Conservation (phyloP, 23 tunicate species). For the Ciona savignyi region DNA sequence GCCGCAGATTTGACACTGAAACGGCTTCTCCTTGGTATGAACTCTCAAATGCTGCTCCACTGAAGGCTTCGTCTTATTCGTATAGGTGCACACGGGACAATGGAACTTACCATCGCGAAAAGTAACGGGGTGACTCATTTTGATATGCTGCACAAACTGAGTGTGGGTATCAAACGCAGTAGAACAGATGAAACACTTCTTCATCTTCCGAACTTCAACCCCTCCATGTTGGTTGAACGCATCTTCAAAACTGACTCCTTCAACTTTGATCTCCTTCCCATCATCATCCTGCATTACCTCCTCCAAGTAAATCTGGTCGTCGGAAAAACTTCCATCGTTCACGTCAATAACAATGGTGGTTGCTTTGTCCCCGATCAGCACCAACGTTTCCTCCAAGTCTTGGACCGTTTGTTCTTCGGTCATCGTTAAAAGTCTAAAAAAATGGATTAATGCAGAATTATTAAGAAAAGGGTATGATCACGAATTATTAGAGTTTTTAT, state of each 20-base stretch:
- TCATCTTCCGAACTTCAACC: not conserved
- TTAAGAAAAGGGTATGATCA: too few species aligned
- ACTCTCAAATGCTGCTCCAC: conserved; percentile 23
- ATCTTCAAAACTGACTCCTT: not conserved
- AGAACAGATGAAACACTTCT: conserved; percentile 2
- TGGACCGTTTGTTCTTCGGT: too few species aligned
- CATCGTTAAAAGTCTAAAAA: too few species aligned
- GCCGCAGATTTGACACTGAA: conserved; percentile 29
- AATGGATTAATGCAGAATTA: too few species aligned
- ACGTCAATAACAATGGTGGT: not conserved
- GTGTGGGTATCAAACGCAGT: not conserved
- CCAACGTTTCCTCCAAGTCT: not conserved
- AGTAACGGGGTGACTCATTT: conserved; percentile 2
- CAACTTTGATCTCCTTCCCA: not conserved
- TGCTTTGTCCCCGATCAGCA: not conserved
- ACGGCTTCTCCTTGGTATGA: conserved; percentile 49
- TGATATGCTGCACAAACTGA: conserved; percentile 18
- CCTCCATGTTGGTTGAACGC: not conserved
- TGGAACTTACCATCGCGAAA: not conserved
- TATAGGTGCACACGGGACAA: conserved; percentile 47
- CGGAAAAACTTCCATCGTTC: not conserved
- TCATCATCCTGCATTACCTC: not conserved
- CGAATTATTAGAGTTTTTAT: too few species aligned
- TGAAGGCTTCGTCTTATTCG: conserved; percentile 4
- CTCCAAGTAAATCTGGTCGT: not conserved